Evolutionary conservation across 1,140 invertebrate species (phyloP), one percentile per base, ranked within the genome.

Genomic region (Idris sp.): DNA sequence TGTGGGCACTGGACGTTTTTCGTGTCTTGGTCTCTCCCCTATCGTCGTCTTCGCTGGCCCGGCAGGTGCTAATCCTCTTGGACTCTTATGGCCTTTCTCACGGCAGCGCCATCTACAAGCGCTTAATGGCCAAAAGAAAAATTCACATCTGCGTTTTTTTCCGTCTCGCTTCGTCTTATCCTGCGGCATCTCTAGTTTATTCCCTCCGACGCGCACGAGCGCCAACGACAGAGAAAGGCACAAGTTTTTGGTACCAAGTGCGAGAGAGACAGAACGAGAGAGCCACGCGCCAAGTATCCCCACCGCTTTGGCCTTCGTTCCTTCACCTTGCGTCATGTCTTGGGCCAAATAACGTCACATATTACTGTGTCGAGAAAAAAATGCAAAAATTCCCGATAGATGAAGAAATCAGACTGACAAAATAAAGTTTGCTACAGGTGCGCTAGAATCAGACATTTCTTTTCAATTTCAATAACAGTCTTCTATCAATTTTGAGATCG

Each of bases 51-150:
- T 33, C 49, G 44, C 48, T 49, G 35, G 46, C 18, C 25, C 35
- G 68, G 59, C 69, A 74, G 69, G 69, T 74, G 61, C 69, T 74
- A 38, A n/a, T 35, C 38, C 58, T 41, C 13, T 43, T 49, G 31
- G 53, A 58, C 58, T 73, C 53, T 59, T 41, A 40, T 53, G 44
- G 51, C 36, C 59, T 56, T 73, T 74, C 71, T 74, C 71, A 74
- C 71, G 71, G 61, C 69, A 59, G 51, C 61, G 46, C 53, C 43
- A 61, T 40, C 61, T 35, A 53, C 44, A 40, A 30, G 40, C 33
- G n/a, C 48, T 75, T 64, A 69, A 75, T 75, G 72, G 64, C 59
- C 46, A 69, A 74, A 74, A 75, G 58, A 69, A 65, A 75, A 75
- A 65, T 71, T 53, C 65, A 71, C 73, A 69, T 73, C 53, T 71